Evolutionary conservation across 2,113 vertebrate species (phyloP), one percentile per base, ranked within the genome.

Genomic region (Sula dactylatra): DNA sequence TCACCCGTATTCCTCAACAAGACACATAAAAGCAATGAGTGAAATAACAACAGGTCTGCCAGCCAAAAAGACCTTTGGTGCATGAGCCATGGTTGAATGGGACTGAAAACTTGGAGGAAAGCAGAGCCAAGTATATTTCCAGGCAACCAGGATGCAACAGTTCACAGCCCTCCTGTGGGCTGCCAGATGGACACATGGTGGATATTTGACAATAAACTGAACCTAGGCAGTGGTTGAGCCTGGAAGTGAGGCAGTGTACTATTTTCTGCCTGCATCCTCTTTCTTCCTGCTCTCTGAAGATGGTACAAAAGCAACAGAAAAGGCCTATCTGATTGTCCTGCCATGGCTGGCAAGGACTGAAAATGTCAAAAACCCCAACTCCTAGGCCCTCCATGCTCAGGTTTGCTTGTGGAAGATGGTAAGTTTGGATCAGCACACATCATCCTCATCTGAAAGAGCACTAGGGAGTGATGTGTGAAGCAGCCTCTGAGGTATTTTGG

Each of bases 281-380:
- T 90, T 17, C 20, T 15, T 65, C 24, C 42, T 2, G 1, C 24
- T 61, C 11, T 42, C 83, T 79, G 38, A 73, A 71, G 11, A 20
- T 76, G 44, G 26, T n/a, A 49, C 11, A 21, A 71, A 89, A 92
- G n/a, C 50, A 77, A 67, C 34, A 88, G 38, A 42, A 78, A 64
- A 73, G 9, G 25, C 40, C 55, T 36, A 55, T 7, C 31, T 52
- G 19, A 49, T 26, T 49, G 34, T 56, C 52, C 52, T 76, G 10
- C 34, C 26, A 16, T 16, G 34, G 59, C n/a, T 95, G 56, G 12
- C 59, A 81, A 92, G 44, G 55, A 64, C 21, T 2, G 3, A 78
- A 79, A 67, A 1, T 1, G 0, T 16, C 15, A 84, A 52, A 82
- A 83, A 71, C 3, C 1, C 8, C 44, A 74, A 9, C 4, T 1